A percentile compares a stretch with the other conserved stretches of the same genome.
Conservation (phyloP, 2,113 vertebrate species). For the Neotoma lepida region DNA sequence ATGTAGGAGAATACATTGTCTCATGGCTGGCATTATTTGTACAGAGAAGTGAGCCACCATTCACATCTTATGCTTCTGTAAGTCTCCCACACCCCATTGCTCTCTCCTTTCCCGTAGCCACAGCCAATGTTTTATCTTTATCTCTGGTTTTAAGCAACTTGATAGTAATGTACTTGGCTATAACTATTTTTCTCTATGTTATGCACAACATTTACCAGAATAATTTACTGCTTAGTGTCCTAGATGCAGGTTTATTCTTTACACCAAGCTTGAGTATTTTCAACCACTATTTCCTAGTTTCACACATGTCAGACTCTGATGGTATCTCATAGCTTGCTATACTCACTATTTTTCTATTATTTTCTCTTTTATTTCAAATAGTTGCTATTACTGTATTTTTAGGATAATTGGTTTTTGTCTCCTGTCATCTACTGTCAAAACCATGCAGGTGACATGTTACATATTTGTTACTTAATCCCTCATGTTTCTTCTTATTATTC, state of each 20-base stretch:
- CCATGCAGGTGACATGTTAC: background rate
- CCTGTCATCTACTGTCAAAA: background rate
- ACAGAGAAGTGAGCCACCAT: background rate
- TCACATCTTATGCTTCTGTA: background rate
- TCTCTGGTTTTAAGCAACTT: background rate
- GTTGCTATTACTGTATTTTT: background rate
- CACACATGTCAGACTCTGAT: background rate
- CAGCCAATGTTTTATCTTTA: background rate
- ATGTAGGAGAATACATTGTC: background rate
- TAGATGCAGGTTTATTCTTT: background rate
- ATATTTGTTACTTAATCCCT: background rate
- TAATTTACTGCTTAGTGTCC: background rate
- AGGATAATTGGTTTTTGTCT: background rate
- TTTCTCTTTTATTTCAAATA: background rate
- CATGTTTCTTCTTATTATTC: background rate
- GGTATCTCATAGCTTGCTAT: background rate
- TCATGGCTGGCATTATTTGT: background rate
- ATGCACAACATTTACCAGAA: background rate
- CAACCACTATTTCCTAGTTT: background rate
- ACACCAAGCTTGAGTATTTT: background rate
- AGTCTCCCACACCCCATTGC: accelerated
- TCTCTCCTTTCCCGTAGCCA: background rate
- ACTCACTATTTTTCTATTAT: background rate
- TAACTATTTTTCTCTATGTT: background rate
- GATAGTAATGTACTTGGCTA: too few species aligned